Evolutionary conservation across 2,888 invertebrate genomes (phyloP).

Genomic region (Lagria hirta): DNA sequence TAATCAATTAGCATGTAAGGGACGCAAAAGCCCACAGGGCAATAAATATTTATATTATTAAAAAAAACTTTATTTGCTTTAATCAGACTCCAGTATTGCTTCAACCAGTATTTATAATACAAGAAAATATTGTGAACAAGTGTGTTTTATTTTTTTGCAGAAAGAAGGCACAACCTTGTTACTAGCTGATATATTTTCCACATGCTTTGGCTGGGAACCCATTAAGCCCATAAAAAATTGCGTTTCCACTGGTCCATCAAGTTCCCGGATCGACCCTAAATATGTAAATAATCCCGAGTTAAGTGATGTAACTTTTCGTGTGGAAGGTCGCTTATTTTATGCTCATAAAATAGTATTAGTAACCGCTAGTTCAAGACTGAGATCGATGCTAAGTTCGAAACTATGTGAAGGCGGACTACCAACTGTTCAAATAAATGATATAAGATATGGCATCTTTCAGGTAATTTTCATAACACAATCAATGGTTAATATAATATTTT

Average conservation of each 20-base stretch:
- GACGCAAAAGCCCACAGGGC: too few relatives aligned
- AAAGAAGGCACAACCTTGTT: conserved; percentile 87
- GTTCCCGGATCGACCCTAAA: conserved; percentile 85
- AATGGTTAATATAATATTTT: conserved; percentile 5
- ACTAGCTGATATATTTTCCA: conserved; percentile 86
- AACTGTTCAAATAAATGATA: conserved; percentile 89
- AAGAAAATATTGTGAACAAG: background rate
- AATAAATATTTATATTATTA: too few relatives aligned
- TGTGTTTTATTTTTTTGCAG: conserved; percentile 58
- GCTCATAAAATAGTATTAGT: conserved; percentile 93
- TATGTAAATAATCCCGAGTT: conserved; percentile 93
- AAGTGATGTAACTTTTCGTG: conserved; percentile 89
- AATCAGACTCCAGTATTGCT: too few relatives aligned
- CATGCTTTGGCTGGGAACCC: conserved; percentile 84
- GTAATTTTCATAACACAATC: conserved; percentile 52
- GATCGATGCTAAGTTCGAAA: conserved; percentile 81
- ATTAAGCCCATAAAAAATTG: conserved; percentile 75
- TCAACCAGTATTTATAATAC: too few relatives aligned
- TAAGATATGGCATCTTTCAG: conserved; percentile 90
- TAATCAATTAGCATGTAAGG: too few relatives aligned
- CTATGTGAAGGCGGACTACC: conserved; percentile 75
- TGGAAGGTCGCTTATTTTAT: conserved; percentile 87
- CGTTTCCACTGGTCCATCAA: conserved; percentile 62
- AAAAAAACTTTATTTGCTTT: too few relatives aligned
- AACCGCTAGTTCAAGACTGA: conserved; percentile 82